Evolutionary conservation across 2,797 vertebrate genomes (phyloP), one percentile per base, ranked within the genome.

Genomic region (Takifugu ocellatus): DNA sequence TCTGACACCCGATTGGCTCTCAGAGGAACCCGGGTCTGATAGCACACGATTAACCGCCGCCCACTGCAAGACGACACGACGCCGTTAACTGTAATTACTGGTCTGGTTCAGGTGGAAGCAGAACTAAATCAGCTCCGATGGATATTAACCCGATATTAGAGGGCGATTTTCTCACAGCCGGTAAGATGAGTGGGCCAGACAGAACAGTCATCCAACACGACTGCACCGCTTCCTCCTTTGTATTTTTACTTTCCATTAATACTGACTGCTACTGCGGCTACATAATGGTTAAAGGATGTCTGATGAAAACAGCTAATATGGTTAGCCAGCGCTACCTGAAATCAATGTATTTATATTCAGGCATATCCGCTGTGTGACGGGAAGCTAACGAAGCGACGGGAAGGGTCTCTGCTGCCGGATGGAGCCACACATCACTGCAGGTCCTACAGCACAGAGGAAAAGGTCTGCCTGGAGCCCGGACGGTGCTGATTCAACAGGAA

Each of bases 1-100:
- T 81, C 79, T 61, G 78, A 83, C 82, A 67, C 61, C 72, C 65
- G 83, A 87, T 78, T 79, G 77, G 74, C 67, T 76, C 77, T 81
- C 70, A 47, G 3, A 80, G 70, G 65, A 77, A 65, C 59, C 14
- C 24, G 5, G 43, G 64, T 81, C 82, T 85, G 86, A 82, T 84
- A 88, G 73, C 81, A 85, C 86, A 85, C 86, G 88, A 85, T 88
- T 79, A 87, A 82, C 67, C 51, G 73, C 60, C 61, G 27, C 67
- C 27, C 31, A 21, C 21, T 21, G 72, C 67, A 80, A 83, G 79
- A 68, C 58, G 59, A 84, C 59, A 62, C 66, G 57, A 59, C 74
- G 46, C 51, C 25, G 77, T 70, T 72, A 62, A 74, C 36, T 63
- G 72, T 83, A 84, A 89, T 89, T 87, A 84, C 68, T 50, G 76